These are phyloP conservation scores for Penaeus vannamei DNA, from an alignment of 1,140 invertebrate genomes.

Conservation along the genomic window DNA sequence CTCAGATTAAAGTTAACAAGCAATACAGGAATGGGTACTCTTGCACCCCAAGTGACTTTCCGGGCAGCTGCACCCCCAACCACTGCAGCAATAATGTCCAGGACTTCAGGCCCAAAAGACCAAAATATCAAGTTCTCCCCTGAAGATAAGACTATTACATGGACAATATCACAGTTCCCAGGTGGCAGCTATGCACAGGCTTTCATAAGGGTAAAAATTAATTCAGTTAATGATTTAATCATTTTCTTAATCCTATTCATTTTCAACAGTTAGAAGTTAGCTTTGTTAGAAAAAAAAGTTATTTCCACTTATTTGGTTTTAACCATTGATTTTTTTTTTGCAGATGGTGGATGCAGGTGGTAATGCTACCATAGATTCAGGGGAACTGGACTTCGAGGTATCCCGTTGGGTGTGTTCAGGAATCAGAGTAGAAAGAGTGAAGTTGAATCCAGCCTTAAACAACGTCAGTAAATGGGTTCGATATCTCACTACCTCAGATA, in stretches of 20 bases:
- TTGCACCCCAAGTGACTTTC: conserved; percentile 48
- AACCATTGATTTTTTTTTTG: not conserved
- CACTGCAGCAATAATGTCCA: conserved; percentile 54
- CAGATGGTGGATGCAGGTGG: conserved; percentile 62
- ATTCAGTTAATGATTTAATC: not conserved
- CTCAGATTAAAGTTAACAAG: conserved; percentile 44
- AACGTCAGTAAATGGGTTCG: conserved; percentile 59
- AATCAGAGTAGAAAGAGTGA: conserved; percentile 48
- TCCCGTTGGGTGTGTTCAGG: conserved; percentile 61
- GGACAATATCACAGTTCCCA: conserved; percentile 58
- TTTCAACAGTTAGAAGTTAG: not conserved
- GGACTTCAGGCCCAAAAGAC: conserved; percentile 47
- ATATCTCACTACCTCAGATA: conserved; percentile 62
- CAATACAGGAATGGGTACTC: conserved; percentile 57
- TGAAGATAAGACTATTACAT: conserved; percentile 46
- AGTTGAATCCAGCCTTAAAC: conserved; percentile 33
- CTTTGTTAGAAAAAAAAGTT: not conserved
- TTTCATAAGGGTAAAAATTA: conserved; percentile 48
- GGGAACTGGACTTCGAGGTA: conserved; percentile 61
- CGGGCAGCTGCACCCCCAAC: conserved; percentile 36
- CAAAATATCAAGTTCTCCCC: conserved; percentile 44
- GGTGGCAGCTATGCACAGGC: conserved; percentile 59
- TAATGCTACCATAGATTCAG: conserved; percentile 47
- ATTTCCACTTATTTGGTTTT: too few relatives aligned
- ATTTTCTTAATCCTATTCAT: not conserved